Base-by-base conservation (phyloP, 2,113 vertebrate species). In the Chinchilla lanigera region DNA sequence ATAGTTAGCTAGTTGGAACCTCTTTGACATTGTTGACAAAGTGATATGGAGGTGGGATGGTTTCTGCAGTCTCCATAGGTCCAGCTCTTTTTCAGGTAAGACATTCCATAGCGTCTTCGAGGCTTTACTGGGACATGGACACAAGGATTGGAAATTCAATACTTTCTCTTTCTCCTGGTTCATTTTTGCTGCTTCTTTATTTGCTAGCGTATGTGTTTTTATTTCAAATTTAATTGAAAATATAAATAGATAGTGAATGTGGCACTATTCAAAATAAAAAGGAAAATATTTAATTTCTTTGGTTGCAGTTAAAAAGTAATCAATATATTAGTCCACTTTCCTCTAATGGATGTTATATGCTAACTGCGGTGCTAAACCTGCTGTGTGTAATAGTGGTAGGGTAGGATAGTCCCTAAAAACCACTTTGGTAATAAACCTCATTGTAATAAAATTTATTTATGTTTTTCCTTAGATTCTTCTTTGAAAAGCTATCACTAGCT, bases 231-330 rank as follows among this genome's bases (percentile, higher is more conserved):
- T 63, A 94, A 73, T n/a, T 78, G 33, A 80, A 16, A 80, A 63
- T 84, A 63, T 91, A 94, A 92, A 56, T 44, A 63, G 30, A 63
- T 75, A 86, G 26, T 12, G 20, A 94, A 86, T 75, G 10, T 58
- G 58, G 4, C 24, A 78, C 0, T 83, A 78, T 78, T 93, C 41
- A 56, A 47, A 73, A 41, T 73, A 73, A 38, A 33, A 69, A 81
- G 89, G 86, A 96, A 93, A 87, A 11, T 8, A 73, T 14, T 78
- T 90, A 38, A 6, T 87, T 92, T 93, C 47, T 86, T 60, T 35
- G 13, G 30, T 35, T 20, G 71, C 47, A 93, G 54, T 17, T 94
- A 17, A 96, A 92, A 50, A 63, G 6, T 1, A 58, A 50, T 84
- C 3, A 47, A 89, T 86, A 86, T 63, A 16, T 92, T 20, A 71